A percentile compares a stretch with the other conserved stretches of the same genome.
Evolutionary conservation across 2,888 invertebrate genomes (phyloP).

Genomic region (Diogma glabrata): DNA sequence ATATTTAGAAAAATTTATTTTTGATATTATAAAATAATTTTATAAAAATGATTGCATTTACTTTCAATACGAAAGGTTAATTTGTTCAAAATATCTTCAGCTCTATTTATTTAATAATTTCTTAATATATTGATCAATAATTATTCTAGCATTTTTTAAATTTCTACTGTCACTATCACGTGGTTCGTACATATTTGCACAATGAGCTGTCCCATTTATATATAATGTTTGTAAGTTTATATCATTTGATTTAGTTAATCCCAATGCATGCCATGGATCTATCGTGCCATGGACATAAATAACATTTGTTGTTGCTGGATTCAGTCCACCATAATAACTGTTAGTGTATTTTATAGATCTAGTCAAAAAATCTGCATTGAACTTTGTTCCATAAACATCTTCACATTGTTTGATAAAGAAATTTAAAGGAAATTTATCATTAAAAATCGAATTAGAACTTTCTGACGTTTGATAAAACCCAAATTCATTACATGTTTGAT

Average conservation of each 20-base stretch:
- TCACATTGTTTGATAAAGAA: conserved; percentile 72
- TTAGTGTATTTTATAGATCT: conserved; percentile 60
- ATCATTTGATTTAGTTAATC: conserved; percentile 48
- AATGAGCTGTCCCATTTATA: conserved; percentile 85
- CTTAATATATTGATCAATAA: conserved; percentile 22
- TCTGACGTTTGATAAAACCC: conserved; percentile 86
- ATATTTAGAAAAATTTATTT: too few species aligned
- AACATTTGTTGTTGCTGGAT: conserved; percentile 57
- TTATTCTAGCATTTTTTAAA: conserved; percentile 53
- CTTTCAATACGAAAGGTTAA: too few species aligned
- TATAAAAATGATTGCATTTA: too few species aligned
- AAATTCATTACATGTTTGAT: conserved; percentile 93
- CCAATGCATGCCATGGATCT: conserved; percentile 81
- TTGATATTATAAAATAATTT: too few species aligned
- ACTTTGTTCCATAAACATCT: conserved; percentile 72
- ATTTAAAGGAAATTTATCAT: conserved; percentile 59
- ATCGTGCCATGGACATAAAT: conserved; percentile 81
- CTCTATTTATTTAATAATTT: conserved; percentile 10
- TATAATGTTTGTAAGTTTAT: conserved; percentile 53
- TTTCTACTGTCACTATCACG: conserved; percentile 52
- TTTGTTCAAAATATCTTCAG: too few species aligned
- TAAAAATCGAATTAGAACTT: conserved; percentile 47
- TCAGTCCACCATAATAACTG: conserved; percentile 62
- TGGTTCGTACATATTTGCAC: conserved; percentile 85
- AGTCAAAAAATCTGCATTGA: conserved; percentile 44